Evolutionary conservation across 2,888 invertebrate genomes (phyloP), one percentile per base, ranked within the genome.

Genomic region (Macrosiphum euphorbiae): DNA sequence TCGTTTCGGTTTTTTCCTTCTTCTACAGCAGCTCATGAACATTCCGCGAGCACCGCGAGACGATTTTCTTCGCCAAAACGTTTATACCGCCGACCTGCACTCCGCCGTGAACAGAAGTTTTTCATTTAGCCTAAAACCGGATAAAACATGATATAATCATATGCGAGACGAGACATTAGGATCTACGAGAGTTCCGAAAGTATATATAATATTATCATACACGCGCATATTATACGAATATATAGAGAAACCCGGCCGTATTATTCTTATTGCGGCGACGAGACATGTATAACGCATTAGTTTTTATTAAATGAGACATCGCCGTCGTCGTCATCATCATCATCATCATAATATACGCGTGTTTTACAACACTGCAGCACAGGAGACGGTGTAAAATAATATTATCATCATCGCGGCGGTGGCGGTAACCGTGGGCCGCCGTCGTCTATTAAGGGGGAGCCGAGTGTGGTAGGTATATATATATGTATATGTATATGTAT

Each of bases 141-240:
- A 16, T 44, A 61, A n/a, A 78, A 88, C 47, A 52, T 88, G 24
- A n/a, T 1, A 52, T 28, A 47, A 28, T 47, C 26, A 50, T 16
- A 50, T 16, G 20, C 50, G 16, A 50, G n/a, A 24, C 28, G 20
- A n/a, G n/a, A 26, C 90, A 90, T 61, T 90, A 67, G 67, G n/a
- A 90, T 90, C 90, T 90, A 90, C 47, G 47, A n/a, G 67, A 67
- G 90, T 90, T 90, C n/a, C 67, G n/a, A 90, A 90, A 90, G 90
- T 90, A 47, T 61, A n/a, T 44, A 8, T 52, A 13, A 47, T 20
- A 5, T 5, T 55, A 58, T 55, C 24, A 0, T 55, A 26, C 3
- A 61, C 88, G 35, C 24, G 20, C 10, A 24, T 10, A 50, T 11
- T 61, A 26, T 61, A n/a, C 50, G 47, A 78, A 8, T 78, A 1